phyloP scores from a whole-genome alignment of 2,797 vertebrate species.

The Gobio occitaniae region DNA sequence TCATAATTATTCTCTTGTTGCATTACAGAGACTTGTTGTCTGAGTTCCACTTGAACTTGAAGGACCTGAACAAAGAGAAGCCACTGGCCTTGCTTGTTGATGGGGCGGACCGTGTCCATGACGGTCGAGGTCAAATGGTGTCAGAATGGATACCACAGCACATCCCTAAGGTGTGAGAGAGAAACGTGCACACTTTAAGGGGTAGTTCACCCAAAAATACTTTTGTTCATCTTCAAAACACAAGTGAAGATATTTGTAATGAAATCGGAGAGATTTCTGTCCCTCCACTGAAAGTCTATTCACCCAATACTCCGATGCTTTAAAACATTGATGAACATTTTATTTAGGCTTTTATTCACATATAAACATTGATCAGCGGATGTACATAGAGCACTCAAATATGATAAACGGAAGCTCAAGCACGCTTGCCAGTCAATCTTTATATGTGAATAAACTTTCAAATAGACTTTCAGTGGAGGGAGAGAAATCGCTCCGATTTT shows the following conservation, averaged over 20 bases:
- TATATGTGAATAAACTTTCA: neutral
- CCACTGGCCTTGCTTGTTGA: conserved; percentile 82
- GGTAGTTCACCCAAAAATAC: neutral
- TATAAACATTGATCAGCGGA: neutral
- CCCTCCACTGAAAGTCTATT: neutral
- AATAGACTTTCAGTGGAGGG: neutral
- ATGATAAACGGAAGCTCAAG: neutral
- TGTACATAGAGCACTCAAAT: neutral
- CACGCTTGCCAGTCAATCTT: neutral
- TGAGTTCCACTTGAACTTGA: conserved; percentile 75
- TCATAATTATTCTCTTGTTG: neutral
- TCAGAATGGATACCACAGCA: conserved; percentile 87
- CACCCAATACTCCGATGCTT: neutral
- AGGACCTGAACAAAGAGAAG: conserved; percentile 66
- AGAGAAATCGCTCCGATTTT: neutral
- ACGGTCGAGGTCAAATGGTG: conserved; percentile 73
- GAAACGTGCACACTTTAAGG: neutral
- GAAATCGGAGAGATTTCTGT: neutral
- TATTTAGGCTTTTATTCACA: neutral
- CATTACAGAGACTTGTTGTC: conserved; percentile 79
- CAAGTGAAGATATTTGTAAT: neutral
- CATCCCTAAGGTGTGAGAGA: conserved; percentile 76
- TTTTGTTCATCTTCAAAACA: neutral
- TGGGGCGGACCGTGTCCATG: conserved; percentile 79
- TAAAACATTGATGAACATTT: neutral